Base-by-base conservation (phyloP, 2,797 vertebrate genomes). In the Tinamus major region DNA sequence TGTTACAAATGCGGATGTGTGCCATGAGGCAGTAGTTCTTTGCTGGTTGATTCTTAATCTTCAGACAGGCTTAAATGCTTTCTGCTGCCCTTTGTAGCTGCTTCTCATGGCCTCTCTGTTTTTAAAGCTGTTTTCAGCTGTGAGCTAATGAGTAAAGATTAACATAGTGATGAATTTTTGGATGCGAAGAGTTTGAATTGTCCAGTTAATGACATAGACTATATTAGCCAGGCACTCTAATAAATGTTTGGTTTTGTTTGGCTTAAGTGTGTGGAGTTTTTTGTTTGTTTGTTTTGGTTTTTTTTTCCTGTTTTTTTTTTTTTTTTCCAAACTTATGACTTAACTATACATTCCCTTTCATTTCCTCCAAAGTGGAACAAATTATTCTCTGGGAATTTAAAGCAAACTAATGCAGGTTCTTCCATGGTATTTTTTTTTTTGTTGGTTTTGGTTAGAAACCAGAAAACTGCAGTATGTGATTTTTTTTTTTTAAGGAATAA, bases 1-100 rank as follows among this genome's bases (percentile, higher is more conserved):
- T n/a, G 63, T 67, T 95, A 77, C 56, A 76, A 20, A 81, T 91
- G 70, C 77, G 94, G 87, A 87, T 95, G 92, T 95, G 85, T 91
- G 87, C 91, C 87, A 91, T 88, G 91, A 93, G 61, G 42, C 82
- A 64, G 70, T 70, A 92, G 65, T 72, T 92, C 82, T 92, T 93
- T 91, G 70, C 87, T 94, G 74, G 67, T 92, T 95, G 93, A 92
- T 86, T 80, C 91, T 75, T 96, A 96, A 96, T 96, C 93, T 96
- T 94, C 87, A 94, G 91, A 95, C 90, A 94, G 76, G 87, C 90
- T 96, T 95, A 94, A 85, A 87, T 83, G 85, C 91, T 95, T 85
- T 94, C 95, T 71, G 49, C 81, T 55, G 89, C 87, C 59, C 63
- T 93, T 94, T 93, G 81, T 91, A 95, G 93, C 93, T 81, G 74